Evolutionary conservation across 2,797 vertebrate species (phyloP).

Genomic region (Eidolon dupreanum): DNA sequence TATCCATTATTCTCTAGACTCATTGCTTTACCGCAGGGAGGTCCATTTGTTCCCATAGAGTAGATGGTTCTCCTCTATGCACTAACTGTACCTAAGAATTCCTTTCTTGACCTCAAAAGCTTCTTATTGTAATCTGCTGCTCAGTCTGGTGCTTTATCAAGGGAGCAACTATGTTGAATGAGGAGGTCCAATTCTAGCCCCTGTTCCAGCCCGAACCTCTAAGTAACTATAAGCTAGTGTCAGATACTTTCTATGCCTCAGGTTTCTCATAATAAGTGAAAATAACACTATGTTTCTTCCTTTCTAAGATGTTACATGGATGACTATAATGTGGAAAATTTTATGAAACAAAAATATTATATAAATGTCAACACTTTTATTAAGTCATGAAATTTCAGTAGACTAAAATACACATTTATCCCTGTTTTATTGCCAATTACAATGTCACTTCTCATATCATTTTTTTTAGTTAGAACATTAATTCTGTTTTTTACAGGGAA

Average conservation of each 20-base stretch:
- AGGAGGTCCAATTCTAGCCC: background rate
- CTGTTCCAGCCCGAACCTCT: background rate
- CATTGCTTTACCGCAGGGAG: background rate
- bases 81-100: background rate
- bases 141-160: background rate
- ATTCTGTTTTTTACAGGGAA: background rate
- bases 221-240: background rate
- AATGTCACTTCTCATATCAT: background rate
- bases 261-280: background rate
- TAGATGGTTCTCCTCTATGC: background rate
- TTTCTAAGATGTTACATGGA: background rate
- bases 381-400: background rate
- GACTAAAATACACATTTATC: background rate
- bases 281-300: background rate
- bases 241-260: background rate
- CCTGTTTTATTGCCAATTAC: background rate
- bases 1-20: background rate
- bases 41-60: background rate
- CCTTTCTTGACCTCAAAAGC: background rate
- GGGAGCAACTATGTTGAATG: background rate
- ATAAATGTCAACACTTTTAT: background rate
- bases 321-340: background rate
- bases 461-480: background rate
- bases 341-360: conserved; percentile 30
- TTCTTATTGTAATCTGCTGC: background rate